Conservation (phyloP, 92 coral and sea anemone genomes). For the Actinostola sp. region DNA sequence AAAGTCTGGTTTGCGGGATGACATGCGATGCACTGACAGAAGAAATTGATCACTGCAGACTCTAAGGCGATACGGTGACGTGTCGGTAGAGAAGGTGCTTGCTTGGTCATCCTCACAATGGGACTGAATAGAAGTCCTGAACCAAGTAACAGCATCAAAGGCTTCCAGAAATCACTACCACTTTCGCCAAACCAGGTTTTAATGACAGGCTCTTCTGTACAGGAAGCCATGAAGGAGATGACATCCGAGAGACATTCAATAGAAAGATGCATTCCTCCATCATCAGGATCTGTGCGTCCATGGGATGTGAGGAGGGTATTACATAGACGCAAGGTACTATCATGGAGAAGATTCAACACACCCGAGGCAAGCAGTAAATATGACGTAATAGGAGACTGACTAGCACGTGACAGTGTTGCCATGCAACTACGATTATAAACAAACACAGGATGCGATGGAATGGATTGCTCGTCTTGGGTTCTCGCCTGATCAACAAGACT, state of each 20-base stretch:
- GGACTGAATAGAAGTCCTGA: slow-evolving; percentile 45
- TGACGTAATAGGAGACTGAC: slow-evolving; percentile 64
- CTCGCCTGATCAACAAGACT: slow-evolving; percentile 45
- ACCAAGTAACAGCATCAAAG: slow-evolving; percentile 67
- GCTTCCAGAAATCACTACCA: slow-evolving; percentile 76
- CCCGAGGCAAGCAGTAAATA: slow-evolving; percentile 72
- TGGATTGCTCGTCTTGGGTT: slow-evolving; percentile 28
- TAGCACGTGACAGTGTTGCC: slow-evolving; percentile 68
- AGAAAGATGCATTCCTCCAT: slow-evolving; percentile 2
- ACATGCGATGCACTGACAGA: slow-evolving; percentile 72
- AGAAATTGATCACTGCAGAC: slow-evolving; percentile 74
- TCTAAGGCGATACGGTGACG: slow-evolving; percentile 78
- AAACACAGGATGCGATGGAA: slow-evolving; percentile 31
- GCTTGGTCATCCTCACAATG: slow-evolving; percentile 17
- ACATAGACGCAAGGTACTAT: slow-evolving; percentile 58
- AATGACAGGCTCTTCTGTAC: slow-evolving; percentile 73
- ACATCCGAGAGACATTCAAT: slow-evolving; percentile 63
- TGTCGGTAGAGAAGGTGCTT: slow-evolving; percentile 24
- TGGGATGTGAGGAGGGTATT: slow-evolving; percentile 23
- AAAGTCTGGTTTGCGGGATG: slow-evolving; percentile 83
- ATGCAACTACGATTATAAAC: slow-evolving; percentile 49
- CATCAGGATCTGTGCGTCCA: not conserved
- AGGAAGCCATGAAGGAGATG: slow-evolving; percentile 68
- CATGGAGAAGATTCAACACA: slow-evolving; percentile 59
- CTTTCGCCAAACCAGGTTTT: slow-evolving; percentile 80